Evolutionary conservation across 2,888 invertebrate genomes (phyloP), one percentile per base, ranked within the genome.

Genomic region (Cylloceria caligata): DNA sequence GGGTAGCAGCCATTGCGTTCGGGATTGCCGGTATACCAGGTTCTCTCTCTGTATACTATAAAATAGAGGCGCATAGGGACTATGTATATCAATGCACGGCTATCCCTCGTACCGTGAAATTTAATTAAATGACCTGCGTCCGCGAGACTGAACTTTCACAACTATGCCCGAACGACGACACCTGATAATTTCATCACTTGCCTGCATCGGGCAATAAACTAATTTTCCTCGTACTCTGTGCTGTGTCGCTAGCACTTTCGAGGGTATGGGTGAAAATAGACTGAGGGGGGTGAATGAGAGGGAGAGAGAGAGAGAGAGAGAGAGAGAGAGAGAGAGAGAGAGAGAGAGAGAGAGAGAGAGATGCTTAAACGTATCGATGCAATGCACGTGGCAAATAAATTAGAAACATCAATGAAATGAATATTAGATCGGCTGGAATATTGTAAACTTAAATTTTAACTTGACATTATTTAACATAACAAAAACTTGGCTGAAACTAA

Each of bases 171-270:
- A 45, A 34, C 62, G 19, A 57, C 62, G 72, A 83, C 83, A 84
- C 81, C 84, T 83, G 86, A 86, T 86, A 86, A 88, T 87, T 87
- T 81, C 69, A 88, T 88, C 86, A 85, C 60, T 71, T 67, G 71
- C 57, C 74, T 71, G 79, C 85, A 86, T 85, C 85, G 69, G 84
- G 80, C 85, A 85, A 85, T 87, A 86, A 88, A 87, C 87, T 85
- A 87, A 88, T 88, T 88, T 86, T 79, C 42, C 74, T 71, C 36
- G 72, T 72, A 75, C 79, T 83, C 80, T 83, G 79, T 83, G 82
- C 52, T 83, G 79, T 83, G 82, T 45, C 47, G 42, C 16, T 4
- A 34, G 55, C 75, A 42, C 36, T 42, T 21, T 67, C 60, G 71
- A 16, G 24, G n/a, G 11, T 11, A 36, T 30, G 30, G 30, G 4